Evolutionary conservation across 2,113 vertebrate genomes (phyloP), one percentile per base, ranked within the genome.

Genomic region (Drymodes brunneopygia): DNA sequence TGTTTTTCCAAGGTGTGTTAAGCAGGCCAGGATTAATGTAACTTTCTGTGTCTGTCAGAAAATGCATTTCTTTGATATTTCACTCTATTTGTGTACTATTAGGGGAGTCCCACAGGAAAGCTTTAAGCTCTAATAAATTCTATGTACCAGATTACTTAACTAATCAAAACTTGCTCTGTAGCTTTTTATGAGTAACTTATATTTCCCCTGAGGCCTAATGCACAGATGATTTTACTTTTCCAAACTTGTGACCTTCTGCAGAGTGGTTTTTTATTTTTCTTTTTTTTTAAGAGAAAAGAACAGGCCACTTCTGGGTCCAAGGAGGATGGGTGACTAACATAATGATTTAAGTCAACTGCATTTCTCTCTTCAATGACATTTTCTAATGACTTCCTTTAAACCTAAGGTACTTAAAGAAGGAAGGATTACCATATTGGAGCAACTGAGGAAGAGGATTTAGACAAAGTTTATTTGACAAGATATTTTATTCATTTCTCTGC

Each of bases 181-280:
- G 94, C 64, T 96, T 95, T 92, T 96, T 96, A 96, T 94, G 77
- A 84, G 72, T 47, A 91, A 94, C 44, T 94, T 85, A 48, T 40
- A 89, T 84, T 96, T 92, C 83, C 77, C 81, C 15, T 0, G 24
- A 88, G 94, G 90, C 56, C 83, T 70, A 95, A 83, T 10, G 11
- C 38, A 72, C 67, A 90, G 82, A 58, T 25, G 23, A 96, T 81
- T 88, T 82, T 74, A 75, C 81, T 94, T 81, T 94, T 75, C 69
- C 62, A 53, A 81, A 81, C 81, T 66, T 88, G 38, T 56, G 70
- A 89, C 87, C 95, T 93, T 91, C 81, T 33, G 22, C 71, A 88
- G 45, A 82, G 65, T 2, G 6, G 0, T 16, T 79, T 93, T 85
- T 74, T 74, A 12, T 78, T 81, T 87, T 91, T 81, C 11, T 29